phyloP scores from a whole-genome alignment of 2,113 vertebrate genomes.

The Dasyprocta punctata region DNA sequence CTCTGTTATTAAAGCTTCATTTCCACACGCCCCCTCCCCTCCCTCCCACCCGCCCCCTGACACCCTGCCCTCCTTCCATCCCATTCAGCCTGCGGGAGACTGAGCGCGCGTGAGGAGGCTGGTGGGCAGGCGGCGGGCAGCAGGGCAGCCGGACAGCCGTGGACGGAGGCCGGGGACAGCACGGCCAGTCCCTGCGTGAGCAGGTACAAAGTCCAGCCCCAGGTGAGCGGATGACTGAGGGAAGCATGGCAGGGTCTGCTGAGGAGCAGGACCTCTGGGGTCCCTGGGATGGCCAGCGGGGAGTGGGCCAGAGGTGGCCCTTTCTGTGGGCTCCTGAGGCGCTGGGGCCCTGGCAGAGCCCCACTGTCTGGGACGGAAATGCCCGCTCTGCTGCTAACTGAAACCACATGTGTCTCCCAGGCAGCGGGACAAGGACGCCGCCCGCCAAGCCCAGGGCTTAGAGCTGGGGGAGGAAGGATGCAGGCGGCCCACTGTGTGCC shows the following conservation, averaged over 20 bases:
- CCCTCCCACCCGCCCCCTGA: slow-evolving; percentile 82
- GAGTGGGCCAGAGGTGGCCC: slow-evolving; percentile 12
- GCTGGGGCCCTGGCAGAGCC: slow-evolving; percentile 69
- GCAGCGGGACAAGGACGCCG: slow-evolving; percentile 60
- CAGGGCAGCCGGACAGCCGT: slow-evolving; percentile 24
- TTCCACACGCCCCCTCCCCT: slow-evolving; percentile 87
- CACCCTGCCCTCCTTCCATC: slow-evolving; percentile 84
- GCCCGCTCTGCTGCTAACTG: slow-evolving; percentile 78
- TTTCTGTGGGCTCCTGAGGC: slow-evolving; percentile 24
- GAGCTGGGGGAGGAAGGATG: not conserved
- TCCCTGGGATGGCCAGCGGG: not conserved
- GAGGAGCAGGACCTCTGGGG: not conserved
- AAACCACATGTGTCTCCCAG: slow-evolving; percentile 79
- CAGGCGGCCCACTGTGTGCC: not conserved
- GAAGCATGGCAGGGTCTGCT: not conserved
- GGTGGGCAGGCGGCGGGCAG: slow-evolving; percentile 46
- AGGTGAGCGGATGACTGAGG: slow-evolving; percentile 67
- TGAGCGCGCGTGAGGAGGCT: slow-evolving; percentile 43
- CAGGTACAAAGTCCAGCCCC: slow-evolving; percentile 21
- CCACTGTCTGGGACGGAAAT: slow-evolving; percentile 79
- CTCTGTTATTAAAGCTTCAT: slow-evolving; percentile 92
- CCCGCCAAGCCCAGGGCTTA: slow-evolving; percentile 62
- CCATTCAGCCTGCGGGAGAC: slow-evolving; percentile 80
- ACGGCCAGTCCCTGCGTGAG: not conserved
- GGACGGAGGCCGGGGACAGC: slow-evolving; percentile 68